Conservation (phyloP, 2,888 invertebrate species). For the Brenthis ino region DNA sequence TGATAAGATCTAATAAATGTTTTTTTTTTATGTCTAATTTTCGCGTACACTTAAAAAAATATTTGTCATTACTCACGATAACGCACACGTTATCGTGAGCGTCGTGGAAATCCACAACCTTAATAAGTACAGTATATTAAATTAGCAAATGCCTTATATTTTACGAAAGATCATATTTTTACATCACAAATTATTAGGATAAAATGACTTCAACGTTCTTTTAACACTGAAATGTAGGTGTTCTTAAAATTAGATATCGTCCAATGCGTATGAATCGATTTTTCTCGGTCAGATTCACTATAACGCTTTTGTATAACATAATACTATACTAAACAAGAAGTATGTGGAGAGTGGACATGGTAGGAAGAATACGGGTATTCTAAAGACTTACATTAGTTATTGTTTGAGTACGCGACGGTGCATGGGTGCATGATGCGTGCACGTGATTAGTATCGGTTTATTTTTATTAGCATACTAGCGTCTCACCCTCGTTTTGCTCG, state of each 20-base stretch:
- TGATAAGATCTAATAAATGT: too few species aligned
- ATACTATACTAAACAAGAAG: background rate
- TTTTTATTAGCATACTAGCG: background rate
- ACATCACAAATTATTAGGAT: too few species aligned
- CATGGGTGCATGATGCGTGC: conserved; percentile 18
- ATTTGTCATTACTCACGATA: too few species aligned
- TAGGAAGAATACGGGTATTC: background rate
- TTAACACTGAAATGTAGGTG: conserved; percentile 1
- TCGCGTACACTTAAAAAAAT: too few species aligned
- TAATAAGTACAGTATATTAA: too few species aligned
- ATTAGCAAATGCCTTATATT: too few species aligned
- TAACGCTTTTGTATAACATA: conserved; percentile 8
- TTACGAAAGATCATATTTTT: too few species aligned
- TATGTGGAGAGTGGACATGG: conserved; percentile 10
- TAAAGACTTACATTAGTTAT: conserved; percentile 7
- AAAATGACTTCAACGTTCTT: background rate
- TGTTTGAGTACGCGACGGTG: conserved; percentile 23
- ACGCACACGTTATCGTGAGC: too few species aligned
- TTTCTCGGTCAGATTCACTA: conserved; percentile 37
- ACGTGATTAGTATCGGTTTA: background rate
- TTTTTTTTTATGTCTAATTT: too few species aligned
- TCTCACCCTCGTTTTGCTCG: too few species aligned
- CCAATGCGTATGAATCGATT: conserved; percentile 28
- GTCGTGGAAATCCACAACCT: too few species aligned
- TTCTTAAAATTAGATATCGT: conserved; percentile 24